phyloP scores from a whole-genome alignment of 2,888 invertebrate genomes.

The Leptarthrus brevirostris region DNA sequence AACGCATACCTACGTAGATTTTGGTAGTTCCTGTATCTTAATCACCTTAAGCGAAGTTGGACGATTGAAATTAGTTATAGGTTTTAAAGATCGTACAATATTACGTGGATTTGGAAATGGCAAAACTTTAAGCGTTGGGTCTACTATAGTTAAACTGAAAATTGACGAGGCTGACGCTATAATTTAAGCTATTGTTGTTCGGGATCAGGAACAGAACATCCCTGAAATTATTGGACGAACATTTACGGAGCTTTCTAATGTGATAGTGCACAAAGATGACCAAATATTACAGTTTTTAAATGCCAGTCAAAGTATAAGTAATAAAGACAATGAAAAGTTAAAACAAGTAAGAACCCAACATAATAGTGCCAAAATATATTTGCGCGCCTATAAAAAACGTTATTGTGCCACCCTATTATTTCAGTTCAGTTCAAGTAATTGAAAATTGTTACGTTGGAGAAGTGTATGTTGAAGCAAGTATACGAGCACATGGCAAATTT shows the following conservation, averaged over 20 bases:
- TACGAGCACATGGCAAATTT: not conserved
- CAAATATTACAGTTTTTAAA: no score
- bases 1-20: not conserved
- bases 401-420: no score
- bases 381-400: not conserved
- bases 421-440: not conserved
- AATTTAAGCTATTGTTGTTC: conserved; percentile 24
- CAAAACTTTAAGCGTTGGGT: not conserved
- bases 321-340: no score
- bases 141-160: not conserved
- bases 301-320: no score
- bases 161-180: conserved; percentile 10
- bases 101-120: conserved; percentile 20
- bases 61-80: not conserved
- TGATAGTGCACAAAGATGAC: conserved; percentile 5
- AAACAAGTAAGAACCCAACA: no score
- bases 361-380: not conserved
- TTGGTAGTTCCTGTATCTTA: no score
- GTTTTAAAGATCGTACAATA: not conserved
- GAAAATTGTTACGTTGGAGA: not conserved
- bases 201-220: conserved; percentile 26
- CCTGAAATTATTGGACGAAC: conserved; percentile 32
- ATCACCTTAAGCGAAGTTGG: not conserved
- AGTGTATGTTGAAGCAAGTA: not conserved
- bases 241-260: conserved; percentile 36